phyloP scores from a whole-genome alignment of 2,797 vertebrate species.

The Rhinoraja longicauda region DNA sequence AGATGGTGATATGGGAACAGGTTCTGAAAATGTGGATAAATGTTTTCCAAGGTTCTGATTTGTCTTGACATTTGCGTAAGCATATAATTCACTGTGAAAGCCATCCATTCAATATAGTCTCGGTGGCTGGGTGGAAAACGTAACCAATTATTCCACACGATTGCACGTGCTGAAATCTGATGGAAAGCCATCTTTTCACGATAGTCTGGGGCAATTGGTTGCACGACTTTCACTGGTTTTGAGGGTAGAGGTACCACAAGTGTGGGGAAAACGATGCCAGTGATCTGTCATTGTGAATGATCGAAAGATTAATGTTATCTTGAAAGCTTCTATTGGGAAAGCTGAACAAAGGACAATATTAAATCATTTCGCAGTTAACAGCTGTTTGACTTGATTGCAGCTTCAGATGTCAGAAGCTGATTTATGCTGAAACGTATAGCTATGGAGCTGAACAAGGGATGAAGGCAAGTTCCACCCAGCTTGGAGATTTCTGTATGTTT shows the following conservation, averaged over 20 bases:
- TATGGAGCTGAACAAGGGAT: slow-evolving; percentile 52
- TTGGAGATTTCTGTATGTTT: slow-evolving; percentile 52
- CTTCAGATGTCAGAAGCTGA: slow-evolving; percentile 49
- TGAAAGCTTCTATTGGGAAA: slow-evolving; percentile 16
- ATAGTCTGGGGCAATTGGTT: slow-evolving; percentile 41
- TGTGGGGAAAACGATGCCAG: slow-evolving; percentile 21
- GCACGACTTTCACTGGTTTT: slow-evolving; percentile 43
- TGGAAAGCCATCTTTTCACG: background rate
- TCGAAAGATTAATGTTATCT: slow-evolving; percentile 42
- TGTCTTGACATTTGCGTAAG: slow-evolving; percentile 48
- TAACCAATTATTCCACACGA: slow-evolving; percentile 46
- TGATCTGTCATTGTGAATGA: slow-evolving; percentile 47
- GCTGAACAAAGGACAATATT: slow-evolving; percentile 36
- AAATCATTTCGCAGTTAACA: slow-evolving; percentile 18
- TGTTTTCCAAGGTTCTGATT: slow-evolving; percentile 47
- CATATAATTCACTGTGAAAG: slow-evolving; percentile 48
- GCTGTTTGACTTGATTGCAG: slow-evolving; percentile 47
- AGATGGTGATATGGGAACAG: slow-evolving; percentile 40
- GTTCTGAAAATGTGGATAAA: slow-evolving; percentile 48
- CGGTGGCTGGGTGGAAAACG: slow-evolving; percentile 49
- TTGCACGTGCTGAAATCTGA: slow-evolving; percentile 52
- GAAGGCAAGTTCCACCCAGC: slow-evolving; percentile 45
- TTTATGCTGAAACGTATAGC: slow-evolving; percentile 48
- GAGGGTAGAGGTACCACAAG: background rate
- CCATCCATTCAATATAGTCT: slow-evolving; percentile 49